Percentiles rank a stretch among this genome's conserved stretches.
Conservation (phyloP, 2,888 invertebrate species). For the Anaspis maculata region DNA sequence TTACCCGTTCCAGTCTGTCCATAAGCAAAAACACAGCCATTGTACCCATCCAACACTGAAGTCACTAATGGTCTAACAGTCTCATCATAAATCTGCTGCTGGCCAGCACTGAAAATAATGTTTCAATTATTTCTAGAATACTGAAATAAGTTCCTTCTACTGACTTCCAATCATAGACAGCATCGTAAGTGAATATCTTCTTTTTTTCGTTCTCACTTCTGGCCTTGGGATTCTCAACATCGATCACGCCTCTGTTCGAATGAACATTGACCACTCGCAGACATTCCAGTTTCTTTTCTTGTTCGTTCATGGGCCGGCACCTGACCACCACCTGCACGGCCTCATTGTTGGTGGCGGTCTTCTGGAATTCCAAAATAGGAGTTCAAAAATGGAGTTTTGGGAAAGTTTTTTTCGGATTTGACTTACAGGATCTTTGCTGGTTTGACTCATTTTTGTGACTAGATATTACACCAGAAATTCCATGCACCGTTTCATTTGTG, state of each 20-base stretch:
- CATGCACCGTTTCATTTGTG: too few relatives aligned
- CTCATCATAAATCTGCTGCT: constrained; percentile 91
- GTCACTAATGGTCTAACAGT: constrained; percentile 91
- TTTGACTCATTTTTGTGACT: too few relatives aligned
- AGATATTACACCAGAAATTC: too few relatives aligned
- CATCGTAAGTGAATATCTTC: constrained; percentile 95
- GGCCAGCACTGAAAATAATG: constrained; percentile 59
- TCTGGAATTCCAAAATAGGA: too few relatives aligned
- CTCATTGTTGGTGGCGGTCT: constrained; percentile 63
- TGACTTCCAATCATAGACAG: constrained; percentile 84
- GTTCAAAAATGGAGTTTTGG: too few relatives aligned
- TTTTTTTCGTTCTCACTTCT: constrained; percentile 61
- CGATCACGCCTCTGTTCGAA: constrained; percentile 81
- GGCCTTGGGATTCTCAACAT: constrained; percentile 77
- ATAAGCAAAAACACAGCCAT: constrained; percentile 98
- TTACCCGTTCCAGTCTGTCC: constrained; percentile 98
- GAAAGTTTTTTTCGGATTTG: too few relatives aligned
- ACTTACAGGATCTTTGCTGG: too few relatives aligned
- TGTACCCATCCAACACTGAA: constrained; percentile 94
- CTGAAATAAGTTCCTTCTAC: constrained; percentile 16
- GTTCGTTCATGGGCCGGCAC: constrained; percentile 89
- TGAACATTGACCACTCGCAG: constrained; percentile 76
- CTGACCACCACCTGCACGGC: constrained; percentile 95
- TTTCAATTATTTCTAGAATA: constrained; percentile 1
- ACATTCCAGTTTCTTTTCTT: constrained; percentile 69